Evolutionary conservation across 2,113 vertebrate genomes (phyloP), one percentile per base, ranked within the genome.

Genomic region (Oryzias javanicus): DNA sequence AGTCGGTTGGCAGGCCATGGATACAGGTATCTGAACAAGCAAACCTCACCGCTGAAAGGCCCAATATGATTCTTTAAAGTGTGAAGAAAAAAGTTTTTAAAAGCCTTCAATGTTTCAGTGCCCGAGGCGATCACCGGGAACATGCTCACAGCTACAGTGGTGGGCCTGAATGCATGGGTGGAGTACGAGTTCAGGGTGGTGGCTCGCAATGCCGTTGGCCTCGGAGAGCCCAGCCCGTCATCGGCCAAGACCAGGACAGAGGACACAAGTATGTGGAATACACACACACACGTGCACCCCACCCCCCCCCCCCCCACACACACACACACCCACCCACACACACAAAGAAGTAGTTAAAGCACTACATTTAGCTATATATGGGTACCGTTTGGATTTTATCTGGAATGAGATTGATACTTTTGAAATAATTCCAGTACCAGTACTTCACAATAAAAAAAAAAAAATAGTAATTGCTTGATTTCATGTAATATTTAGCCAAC

Each of bases 121-220:
- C 96, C 96, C 0, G 94, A 94, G 19, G 73, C 92, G 75, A 92
- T 98, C 3, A 89, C 92, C 25, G 96, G 96, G 4, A 95, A 91
- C 76, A 93, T 92, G n/a, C 88, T 92, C 81, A 95, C 94, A 1
- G 92, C 95, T 29, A 95, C 95, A 0, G 94, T 96, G n/a, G 94
- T 95, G 49, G 94, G 94, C 68, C 88, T 98, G 84, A 98, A 95
- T 25, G 95, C 96, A 24, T 98, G 96, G 96, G 96, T 98, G 83
- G 96, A 98, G 88, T 98, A 98, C n/a, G 94, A 98, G 88, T 98
- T 98, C 68, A 94, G 96, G 65, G 92, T 97, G 57, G 94, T 98
- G 60, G 95, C 95, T 78, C 94, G 88, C 82, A 98, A 98, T 78
- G 88, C 79, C 55, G 93, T 98, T 5, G 96, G 96, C 76, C 92